Evolutionary conservation across 1,140 invertebrate species (phyloP), one percentile per base, ranked within the genome.

Genomic region (Bombus pascuorum): DNA sequence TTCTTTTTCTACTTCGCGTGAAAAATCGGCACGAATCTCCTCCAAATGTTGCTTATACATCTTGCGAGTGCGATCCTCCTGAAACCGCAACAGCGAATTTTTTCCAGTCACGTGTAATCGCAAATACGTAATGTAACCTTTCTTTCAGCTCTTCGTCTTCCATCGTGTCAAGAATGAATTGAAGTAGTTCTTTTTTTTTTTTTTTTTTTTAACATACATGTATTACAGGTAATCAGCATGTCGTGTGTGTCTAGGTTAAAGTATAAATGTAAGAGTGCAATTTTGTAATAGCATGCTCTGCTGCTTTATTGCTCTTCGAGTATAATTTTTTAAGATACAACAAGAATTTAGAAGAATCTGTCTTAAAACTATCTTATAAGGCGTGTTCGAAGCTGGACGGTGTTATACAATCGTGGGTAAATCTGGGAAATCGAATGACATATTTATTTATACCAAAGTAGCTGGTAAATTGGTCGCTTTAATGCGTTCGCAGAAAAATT

Each of bases 41-140:
- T 96, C 93, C 62, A 97, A 89, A 86, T 96, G 95, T 62, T 96
- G 96, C 66, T 96, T 96, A 90, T 97, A 97, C 80, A 97, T 96
- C 25, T 96, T 96, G 5, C 96, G 95, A 0, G 97, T 91, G 0
- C 96, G 92, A 83, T 94, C 95, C 91, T 96, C 96, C 95, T 96
- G 89, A 76, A 92, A 85, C 22, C n/a, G 18, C 32, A 84, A 42
- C 37, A 34, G 13, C 34, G 15, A 65, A 71, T 71, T 42, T 13
- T 10, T 44, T 34, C 47, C 9, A 66, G n/a, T 65, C 62, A 4
- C n/a, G 62, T 65, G 62, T 15, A 71, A 34, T 39, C 18, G 15
- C 25, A 12, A 70, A 39, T 15, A 5, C 1, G 34, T 5, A 37
- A 28, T 1, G 66, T 37, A 10, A 34, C 34, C 66, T 68, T 25